Evolutionary conservation across 2,888 invertebrate species (phyloP).

Genomic region (Prosapia bicincta): DNA sequence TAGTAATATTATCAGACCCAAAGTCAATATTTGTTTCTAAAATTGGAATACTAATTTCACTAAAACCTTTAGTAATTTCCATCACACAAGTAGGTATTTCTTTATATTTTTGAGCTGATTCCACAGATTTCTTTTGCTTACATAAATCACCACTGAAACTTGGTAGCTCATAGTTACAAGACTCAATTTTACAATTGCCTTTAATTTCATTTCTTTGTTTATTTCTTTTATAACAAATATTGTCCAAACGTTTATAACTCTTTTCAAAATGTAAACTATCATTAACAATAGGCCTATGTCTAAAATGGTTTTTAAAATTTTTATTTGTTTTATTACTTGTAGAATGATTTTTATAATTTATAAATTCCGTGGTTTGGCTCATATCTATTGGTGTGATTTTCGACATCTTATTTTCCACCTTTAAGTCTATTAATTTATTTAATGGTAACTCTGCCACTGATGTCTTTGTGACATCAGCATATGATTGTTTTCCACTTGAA

Average conservation of each 20-base stretch:
- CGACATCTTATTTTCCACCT: background rate
- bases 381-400: background rate
- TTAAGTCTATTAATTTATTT: background rate
- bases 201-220: background rate
- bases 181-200: background rate
- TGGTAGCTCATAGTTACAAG: background rate
- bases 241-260: background rate
- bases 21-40: background rate
- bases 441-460: background rate
- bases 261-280: background rate
- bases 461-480: conserved; percentile 28
- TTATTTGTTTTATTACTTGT: background rate
- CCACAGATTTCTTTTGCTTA: background rate
- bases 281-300: background rate
- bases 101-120: background rate
- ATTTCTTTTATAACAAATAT: background rate
- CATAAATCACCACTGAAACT: background rate
- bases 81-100: background rate
- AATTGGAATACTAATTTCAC: background rate
- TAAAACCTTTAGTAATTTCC: background rate
- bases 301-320: background rate
- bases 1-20: background rate
- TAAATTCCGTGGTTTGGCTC: background rate
- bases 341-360: background rate
- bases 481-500: conserved; percentile 14